Evolutionary conservation across 1,140 invertebrate species (phyloP).

Genomic region (Caenorhabditis briggsae): DNA sequence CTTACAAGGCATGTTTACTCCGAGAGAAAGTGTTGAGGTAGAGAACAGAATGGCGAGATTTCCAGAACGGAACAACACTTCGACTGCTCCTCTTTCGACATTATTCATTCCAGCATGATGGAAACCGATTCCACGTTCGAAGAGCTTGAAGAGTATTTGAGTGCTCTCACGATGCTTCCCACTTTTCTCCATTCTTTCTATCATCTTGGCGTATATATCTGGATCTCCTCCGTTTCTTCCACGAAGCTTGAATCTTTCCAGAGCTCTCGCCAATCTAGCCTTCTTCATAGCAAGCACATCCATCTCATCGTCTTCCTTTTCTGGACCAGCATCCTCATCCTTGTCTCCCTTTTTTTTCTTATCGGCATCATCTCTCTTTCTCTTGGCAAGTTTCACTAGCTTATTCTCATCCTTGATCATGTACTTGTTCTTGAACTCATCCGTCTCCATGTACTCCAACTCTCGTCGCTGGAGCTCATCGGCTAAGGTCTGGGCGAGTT

Average conservation of each 20-base stretch:
- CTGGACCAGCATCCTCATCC: constrained; percentile 65
- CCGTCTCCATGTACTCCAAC: constrained; percentile 66
- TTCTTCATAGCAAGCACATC: constrained; percentile 72
- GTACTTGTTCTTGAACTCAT: constrained; percentile 73
- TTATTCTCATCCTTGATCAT: constrained; percentile 70
- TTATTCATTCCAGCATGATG: constrained; percentile 76
- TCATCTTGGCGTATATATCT: constrained; percentile 61
- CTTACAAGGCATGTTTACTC: constrained; percentile 78
- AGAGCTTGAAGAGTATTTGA: constrained; percentile 67
- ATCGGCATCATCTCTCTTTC: constrained; percentile 73
- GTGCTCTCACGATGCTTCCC: constrained; percentile 52
- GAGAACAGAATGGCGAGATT: constrained; percentile 76
- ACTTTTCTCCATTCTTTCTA: constrained; percentile 48
- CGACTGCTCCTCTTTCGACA: constrained; percentile 73
- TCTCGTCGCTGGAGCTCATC: constrained; percentile 65
- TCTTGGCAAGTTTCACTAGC: constrained; percentile 72
- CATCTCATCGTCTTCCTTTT: constrained; percentile 63
- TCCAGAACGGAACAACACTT: constrained; percentile 76
- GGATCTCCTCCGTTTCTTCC: constrained; percentile 63
- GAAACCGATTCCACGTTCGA: constrained; percentile 77
- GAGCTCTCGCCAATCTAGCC: constrained; percentile 70
- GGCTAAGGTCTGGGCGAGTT: constrained; percentile 71
- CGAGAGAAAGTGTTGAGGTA: constrained; percentile 75
- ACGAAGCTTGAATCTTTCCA: constrained; percentile 70
- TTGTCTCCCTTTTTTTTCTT: constrained; percentile 75